phyloP scores from a whole-genome alignment of 1,140 invertebrate species.

The Neuroterus valhalla region DNA sequence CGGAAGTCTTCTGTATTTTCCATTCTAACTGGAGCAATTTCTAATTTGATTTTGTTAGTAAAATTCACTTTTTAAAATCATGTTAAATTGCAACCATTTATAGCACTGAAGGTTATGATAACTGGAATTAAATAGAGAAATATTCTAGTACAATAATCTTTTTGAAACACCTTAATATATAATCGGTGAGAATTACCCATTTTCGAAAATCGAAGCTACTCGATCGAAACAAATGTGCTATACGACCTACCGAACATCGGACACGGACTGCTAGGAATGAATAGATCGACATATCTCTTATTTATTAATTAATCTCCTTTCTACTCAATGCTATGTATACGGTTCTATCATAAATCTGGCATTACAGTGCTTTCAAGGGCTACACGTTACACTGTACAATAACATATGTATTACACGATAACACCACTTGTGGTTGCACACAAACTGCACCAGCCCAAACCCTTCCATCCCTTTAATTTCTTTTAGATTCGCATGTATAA shows the following conservation, averaged over 20 bases:
- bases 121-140: not conserved
- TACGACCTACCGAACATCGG: slow-evolving; percentile 47
- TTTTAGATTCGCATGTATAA: slow-evolving; percentile 37
- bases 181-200: slow-evolving; percentile 28
- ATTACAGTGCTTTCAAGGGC: slow-evolving; percentile 51
- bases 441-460: slow-evolving; percentile 19
- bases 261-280: slow-evolving; percentile 43
- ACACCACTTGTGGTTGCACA: slow-evolving; percentile 56
- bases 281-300: slow-evolving; percentile 37
- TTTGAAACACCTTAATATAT: not conserved
- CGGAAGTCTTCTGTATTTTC: no score
- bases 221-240: slow-evolving; percentile 40
- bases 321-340: slow-evolving; percentile 27
- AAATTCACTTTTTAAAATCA: no score
- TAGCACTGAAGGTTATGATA: not conserved
- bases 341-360: slow-evolving; percentile 41
- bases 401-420: slow-evolving; percentile 62
- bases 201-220: slow-evolving; percentile 41
- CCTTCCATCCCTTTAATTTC: slow-evolving; percentile 21
- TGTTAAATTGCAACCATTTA: no score
- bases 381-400: slow-evolving; percentile 60
- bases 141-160: slow-evolving; percentile 6
- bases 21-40: no score
- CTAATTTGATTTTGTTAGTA: no score
- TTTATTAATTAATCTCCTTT: slow-evolving; percentile 34